phyloP scores from a whole-genome alignment of 2,113 vertebrate genomes.

The Semnornis frantzii region DNA sequence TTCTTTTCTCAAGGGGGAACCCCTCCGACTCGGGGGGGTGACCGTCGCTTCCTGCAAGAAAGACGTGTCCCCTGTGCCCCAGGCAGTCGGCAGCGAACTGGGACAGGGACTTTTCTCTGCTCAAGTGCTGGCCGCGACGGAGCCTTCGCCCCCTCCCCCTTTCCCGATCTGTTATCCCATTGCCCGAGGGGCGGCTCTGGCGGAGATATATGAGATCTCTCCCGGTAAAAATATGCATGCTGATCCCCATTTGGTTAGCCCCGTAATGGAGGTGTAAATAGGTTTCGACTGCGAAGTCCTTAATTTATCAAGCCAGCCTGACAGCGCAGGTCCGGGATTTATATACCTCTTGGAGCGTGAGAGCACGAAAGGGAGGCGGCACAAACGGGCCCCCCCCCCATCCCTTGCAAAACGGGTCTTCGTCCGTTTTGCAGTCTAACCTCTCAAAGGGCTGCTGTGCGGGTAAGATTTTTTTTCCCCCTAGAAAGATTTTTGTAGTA shows the following conservation, averaged over 20 bases:
- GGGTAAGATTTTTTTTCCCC: not conserved
- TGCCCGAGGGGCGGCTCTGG: slow-evolving; percentile 80
- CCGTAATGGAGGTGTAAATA: slow-evolving; percentile 85
- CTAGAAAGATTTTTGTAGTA: not conserved
- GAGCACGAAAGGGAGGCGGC: accelerated
- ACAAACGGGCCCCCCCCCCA: not conserved
- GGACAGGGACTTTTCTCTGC: slow-evolving; percentile 72
- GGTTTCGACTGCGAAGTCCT: slow-evolving; percentile 80
- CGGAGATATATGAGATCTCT: slow-evolving; percentile 82
- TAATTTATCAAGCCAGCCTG: slow-evolving; percentile 79
- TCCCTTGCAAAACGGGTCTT: not conserved
- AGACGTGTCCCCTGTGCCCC: not conserved
- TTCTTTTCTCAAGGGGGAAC: accelerated
- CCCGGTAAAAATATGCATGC: slow-evolving; percentile 82
- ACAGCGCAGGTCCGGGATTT: slow-evolving; percentile 17
- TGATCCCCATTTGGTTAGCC: slow-evolving; percentile 80
- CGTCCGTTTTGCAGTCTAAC: not conserved
- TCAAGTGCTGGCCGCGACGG: slow-evolving; percentile 72
- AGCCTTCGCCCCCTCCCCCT: not conserved
- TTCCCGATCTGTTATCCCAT: slow-evolving; percentile 62
- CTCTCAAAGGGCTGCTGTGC: not conserved
- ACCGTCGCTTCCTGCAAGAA: no score
- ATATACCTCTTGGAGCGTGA: not conserved
- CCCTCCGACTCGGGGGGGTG: not conserved
- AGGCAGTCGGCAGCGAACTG: slow-evolving; percentile 76